Evolutionary conservation across 2,113 vertebrate species (phyloP), one percentile per base, ranked within the genome.

Genomic region (Monopterus albus): DNA sequence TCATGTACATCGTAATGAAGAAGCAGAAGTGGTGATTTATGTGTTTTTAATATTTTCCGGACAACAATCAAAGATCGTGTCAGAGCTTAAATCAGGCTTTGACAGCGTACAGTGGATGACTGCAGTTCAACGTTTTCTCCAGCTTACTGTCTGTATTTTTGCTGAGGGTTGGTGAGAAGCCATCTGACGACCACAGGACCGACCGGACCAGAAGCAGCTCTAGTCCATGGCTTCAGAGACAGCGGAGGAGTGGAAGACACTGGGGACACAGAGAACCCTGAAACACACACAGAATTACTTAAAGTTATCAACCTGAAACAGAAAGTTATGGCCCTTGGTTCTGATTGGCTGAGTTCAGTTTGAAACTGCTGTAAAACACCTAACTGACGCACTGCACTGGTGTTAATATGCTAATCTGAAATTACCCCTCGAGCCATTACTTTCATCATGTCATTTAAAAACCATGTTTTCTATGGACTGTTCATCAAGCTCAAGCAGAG

Each of bases 61-160:
- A n/a, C n/a, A n/a, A n/a, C n/a, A n/a, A n/a, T n/a, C n/a, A n/a
- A n/a, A n/a, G n/a, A n/a, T n/a, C n/a, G n/a, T n/a, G n/a, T n/a
- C n/a, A n/a, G n/a, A n/a, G n/a, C n/a, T 33, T 2, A 33, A 52
- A 28, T 72, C 4, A 10, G 6, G 33, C 4, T 26, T 13, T 45
- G 40, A 65, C 4, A 33, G 20, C 18, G n/a, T 20, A 20, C 18
- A 42, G 17, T 0, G 31, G 39, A 61, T 43, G 29, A 23, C 5
- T 43, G 20, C 1, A 9, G 28, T 2, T 47, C 9, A 51, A 18
- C 4, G 46, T 35, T 1, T 21, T 28, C 2, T 50, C 11, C 17
- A 26, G 84, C 92, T 17, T 91, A 93, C 93, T 76, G 92, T 92
- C 79, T 83, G 79, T 77, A 64, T 84, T 85, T 74, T 86, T 14